These are phyloP conservation scores for Drosophila equinoxialis DNA, from an alignment of 1,140 invertebrate species.

Conservation along the genomic window DNA sequence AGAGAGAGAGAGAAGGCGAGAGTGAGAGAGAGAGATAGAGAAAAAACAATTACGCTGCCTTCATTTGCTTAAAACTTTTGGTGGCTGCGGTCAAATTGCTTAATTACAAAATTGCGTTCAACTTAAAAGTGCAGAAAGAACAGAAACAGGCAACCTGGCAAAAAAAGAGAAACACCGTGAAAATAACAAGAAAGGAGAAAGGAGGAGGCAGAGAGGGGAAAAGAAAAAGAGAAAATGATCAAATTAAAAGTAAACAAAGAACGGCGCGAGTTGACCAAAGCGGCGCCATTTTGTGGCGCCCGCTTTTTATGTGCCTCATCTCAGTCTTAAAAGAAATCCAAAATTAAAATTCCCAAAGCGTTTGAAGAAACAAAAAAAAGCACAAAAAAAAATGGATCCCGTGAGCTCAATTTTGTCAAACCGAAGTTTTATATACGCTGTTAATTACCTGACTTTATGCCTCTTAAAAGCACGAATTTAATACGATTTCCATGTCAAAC, in stretches of 20 bases:
- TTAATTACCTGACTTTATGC: background rate
- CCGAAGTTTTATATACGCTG: background rate
- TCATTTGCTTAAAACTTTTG: slow-evolving; percentile 76
- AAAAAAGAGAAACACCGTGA: slow-evolving; percentile 12
- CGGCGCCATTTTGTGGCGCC: slow-evolving; percentile 70
- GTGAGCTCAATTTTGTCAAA: background rate
- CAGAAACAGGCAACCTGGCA: slow-evolving; percentile 9
- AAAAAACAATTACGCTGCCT: slow-evolving; percentile 72
- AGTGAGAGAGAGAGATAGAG: slow-evolving; percentile 3
- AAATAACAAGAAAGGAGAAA: slow-evolving; percentile 38
- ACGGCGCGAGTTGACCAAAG: slow-evolving; percentile 70
- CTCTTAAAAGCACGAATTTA: background rate
- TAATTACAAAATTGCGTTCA: slow-evolving; percentile 78
- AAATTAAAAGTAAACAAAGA: slow-evolving; percentile 82
- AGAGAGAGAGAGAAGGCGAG: slow-evolving; percentile 6
- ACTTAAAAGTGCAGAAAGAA: slow-evolving; percentile 36
- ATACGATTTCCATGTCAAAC: too few relatives aligned
- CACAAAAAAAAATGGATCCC: slow-evolving; percentile 26
- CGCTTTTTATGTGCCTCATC: slow-evolving; percentile 52
- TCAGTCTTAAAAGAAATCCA: slow-evolving; percentile 61
- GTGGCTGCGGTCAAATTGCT: slow-evolving; percentile 74
- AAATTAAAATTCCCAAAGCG: slow-evolving; percentile 81
- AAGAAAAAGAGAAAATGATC: slow-evolving; percentile 42
- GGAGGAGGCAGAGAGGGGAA: background rate
- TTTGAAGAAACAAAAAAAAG: slow-evolving; percentile 36